Evolutionary conservation across 2,888 invertebrate genomes (phyloP), one percentile per base, ranked within the genome.

Genomic region (Cheilosia scutellata): DNA sequence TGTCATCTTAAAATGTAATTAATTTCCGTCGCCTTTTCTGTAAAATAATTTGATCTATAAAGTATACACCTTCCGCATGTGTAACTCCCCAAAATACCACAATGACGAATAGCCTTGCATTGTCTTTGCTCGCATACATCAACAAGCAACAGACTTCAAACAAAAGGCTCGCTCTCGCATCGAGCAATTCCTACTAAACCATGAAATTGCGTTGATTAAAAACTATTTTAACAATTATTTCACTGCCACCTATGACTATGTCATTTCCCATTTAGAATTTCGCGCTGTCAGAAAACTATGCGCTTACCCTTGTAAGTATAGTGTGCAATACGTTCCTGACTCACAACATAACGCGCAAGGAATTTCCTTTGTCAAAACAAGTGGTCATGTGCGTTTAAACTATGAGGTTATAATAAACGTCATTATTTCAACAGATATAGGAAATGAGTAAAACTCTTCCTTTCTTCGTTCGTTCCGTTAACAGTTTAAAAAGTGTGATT

Each of bases 361-460:
- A 47, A 47, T 51, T 65, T 51, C 27, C 29, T 66, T 66, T 66
- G 40, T 66, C 40, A 25, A 49, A 53, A 27, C 62, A 47, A 62
- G 62, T 44, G 44, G n/a, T 9, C 5, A 6, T 11, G 31, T 62
- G 62, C 42, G 42, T 27, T 40, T 31, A 5, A 47, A 20, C 20
- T 31, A 6, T 47, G n/a, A 62, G 62, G 62, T 62, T 40, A 47
- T 44, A n/a, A 40, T 29, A 31, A 31, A 29, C n/a, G 44, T 47
- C 47, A 47, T 40, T 62, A 31, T 27, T 47, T 20, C 7, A 25
- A 11, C 7, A 60, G 6, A 44, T 40, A n/a, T 37, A 13, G 37
- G 6, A 57, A 29, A 58, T 37, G 25, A 55, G 6, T 40, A 47
- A 16, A 47, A 47, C 47, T 33, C 16, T 57, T 57, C 31, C 57